Conservation (phyloP, 2,797 vertebrate genomes). For the Euthynnus affinis region DNA sequence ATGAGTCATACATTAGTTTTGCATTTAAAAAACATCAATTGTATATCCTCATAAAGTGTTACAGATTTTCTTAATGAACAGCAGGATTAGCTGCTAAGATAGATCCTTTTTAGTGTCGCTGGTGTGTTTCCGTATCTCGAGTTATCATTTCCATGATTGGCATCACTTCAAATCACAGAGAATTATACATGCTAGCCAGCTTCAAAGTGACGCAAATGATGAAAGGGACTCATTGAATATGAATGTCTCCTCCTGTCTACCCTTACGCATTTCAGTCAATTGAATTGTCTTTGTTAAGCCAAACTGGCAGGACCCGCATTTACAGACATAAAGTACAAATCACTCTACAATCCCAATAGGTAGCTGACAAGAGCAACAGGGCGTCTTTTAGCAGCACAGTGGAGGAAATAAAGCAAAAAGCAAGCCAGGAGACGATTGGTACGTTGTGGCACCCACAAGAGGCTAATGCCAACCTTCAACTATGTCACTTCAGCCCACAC, state of each 20-base stretch:
- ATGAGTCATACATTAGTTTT: conserved; percentile 46
- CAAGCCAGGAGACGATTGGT: conserved; percentile 51
- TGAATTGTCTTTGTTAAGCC: conserved; percentile 76
- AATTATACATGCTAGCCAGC: conserved; percentile 79
- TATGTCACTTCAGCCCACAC: conserved; percentile 84
- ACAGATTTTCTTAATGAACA: conserved; percentile 48
- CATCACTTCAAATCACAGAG: conserved; percentile 76
- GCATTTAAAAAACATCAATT: conserved; percentile 38
- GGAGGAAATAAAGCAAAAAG: conserved; percentile 41
- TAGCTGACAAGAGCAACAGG: conserved; percentile 56
- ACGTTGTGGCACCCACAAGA: conserved; percentile 70
- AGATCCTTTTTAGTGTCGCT: conserved; percentile 37
- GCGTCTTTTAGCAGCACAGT: conserved; percentile 40
- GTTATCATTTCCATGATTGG: conserved; percentile 70
- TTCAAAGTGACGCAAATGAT: conserved; percentile 77
- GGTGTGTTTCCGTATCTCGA: conserved; percentile 51
- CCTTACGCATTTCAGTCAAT: conserved; percentile 49
- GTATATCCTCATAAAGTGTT: conserved; percentile 15
- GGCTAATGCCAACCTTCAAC: conserved; percentile 77
- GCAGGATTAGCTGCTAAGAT: conserved; percentile 27
- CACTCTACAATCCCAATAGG: conserved; percentile 54
- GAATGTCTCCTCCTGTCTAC: conserved; percentile 68
- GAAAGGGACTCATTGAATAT: conserved; percentile 76
- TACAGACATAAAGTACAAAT: conserved; percentile 72
- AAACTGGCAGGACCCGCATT: conserved; percentile 76